Conservation (phyloP, 2,888 invertebrate species). For the Tubulanus polymorphus region DNA sequence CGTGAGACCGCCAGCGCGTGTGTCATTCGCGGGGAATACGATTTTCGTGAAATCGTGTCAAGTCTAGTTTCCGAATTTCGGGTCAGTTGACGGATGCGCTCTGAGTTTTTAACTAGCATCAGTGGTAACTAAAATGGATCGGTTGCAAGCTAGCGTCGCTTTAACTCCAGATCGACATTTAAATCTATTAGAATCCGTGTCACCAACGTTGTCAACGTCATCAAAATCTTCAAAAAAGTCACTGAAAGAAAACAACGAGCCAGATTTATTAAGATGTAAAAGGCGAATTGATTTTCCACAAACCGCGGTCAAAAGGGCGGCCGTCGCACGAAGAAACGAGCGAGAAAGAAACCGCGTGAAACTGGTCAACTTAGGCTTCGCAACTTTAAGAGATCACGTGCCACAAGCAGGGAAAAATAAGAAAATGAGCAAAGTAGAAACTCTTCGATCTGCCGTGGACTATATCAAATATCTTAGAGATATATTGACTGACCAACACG, state of each 20-base stretch:
- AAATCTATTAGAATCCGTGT: no score
- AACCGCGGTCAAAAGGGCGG: constrained; percentile 62
- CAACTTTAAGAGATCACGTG: constrained; percentile 44
- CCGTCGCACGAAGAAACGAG: constrained; percentile 80
- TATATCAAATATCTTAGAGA: constrained; percentile 44
- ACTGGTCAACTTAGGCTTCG: constrained; percentile 58
- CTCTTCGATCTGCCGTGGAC: constrained; percentile 42
- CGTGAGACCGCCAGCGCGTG: no score
- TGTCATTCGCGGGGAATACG: no score
- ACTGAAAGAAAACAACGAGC: constrained; percentile 16
- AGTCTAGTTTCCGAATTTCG: no score
- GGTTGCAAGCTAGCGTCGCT: no score
- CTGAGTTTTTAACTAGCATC: no score
- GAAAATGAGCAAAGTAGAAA: constrained; percentile 51
- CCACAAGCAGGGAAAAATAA: constrained; percentile 43
- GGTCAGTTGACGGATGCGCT: no score
- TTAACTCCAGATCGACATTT: no score
- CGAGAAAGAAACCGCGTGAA: constrained; percentile 91
- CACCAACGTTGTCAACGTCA: neutral
- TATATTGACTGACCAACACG: constrained; percentile 35
- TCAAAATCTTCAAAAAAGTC: neutral
- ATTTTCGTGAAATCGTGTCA: no score
- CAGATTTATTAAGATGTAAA: constrained; percentile 41
- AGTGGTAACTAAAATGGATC: no score
- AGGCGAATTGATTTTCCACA: constrained; percentile 38